Evolutionary conservation across 2,888 invertebrate species (phyloP).

Genomic region (Neria commutata): DNA sequence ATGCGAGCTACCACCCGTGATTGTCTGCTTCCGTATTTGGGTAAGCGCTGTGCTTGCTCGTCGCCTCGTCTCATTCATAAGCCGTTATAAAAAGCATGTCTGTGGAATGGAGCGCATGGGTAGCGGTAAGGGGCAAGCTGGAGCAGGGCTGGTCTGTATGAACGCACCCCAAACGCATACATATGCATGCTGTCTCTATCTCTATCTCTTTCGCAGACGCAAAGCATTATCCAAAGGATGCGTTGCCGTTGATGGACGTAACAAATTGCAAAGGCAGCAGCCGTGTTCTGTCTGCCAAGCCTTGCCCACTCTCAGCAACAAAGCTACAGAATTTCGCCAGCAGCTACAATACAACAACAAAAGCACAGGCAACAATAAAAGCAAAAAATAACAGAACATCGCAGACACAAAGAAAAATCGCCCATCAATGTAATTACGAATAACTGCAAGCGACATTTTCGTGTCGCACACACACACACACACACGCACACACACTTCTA

Average conservation of each 20-base stretch:
- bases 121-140: not conserved
- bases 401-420: conserved; percentile 42
- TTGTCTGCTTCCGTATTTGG: too few relatives aligned
- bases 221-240: too few relatives aligned
- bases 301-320: not conserved
- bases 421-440: conserved; percentile 56
- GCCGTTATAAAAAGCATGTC: not conserved
- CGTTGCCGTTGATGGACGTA: conserved; percentile 19
- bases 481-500: conserved; percentile 22
- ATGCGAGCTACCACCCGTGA: too few relatives aligned
- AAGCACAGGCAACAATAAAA: conserved; percentile 2
- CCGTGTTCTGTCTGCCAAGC: not conserved
- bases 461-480: conserved; percentile 47
- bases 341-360: not conserved
- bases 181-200: not conserved
- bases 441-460: conserved; percentile 56
- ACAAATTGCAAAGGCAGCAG: conserved; percentile 15
- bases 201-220: not conserved
- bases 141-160: too few relatives aligned
- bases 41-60: not conserved
- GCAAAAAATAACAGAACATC: not conserved
- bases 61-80: not conserved
- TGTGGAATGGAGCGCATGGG: not conserved
- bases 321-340: not conserved
- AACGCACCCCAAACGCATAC: not conserved